Evolutionary conservation across 2,888 invertebrate species (phyloP).

Genomic region (Drosophila mimica): DNA sequence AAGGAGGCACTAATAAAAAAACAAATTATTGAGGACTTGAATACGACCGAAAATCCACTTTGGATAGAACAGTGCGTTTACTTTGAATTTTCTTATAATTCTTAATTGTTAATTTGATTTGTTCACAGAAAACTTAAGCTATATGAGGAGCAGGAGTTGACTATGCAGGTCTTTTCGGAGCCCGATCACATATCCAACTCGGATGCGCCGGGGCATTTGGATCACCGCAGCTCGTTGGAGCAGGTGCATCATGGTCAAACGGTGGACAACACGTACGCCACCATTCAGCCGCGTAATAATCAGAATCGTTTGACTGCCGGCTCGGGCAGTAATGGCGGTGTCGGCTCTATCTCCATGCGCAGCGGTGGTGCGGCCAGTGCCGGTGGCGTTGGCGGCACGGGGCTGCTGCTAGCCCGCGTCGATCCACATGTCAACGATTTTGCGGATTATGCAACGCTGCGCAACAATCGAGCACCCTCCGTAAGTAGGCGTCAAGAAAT

Average conservation of each 20-base stretch:
- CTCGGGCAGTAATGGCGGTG: constrained; percentile 52
- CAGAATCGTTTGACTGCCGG: constrained; percentile 67
- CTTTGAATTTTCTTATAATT: too few species aligned
- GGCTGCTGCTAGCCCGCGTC: constrained; percentile 63
- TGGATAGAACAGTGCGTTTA: constrained; percentile 94
- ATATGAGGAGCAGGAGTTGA: constrained; percentile 96
- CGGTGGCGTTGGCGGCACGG: constrained; percentile 64
- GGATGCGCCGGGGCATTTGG: constrained; percentile 83
- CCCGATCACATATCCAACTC: constrained; percentile 87
- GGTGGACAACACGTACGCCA: constrained; percentile 85
- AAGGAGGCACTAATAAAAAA: constrained; percentile 93
- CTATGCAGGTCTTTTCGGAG: constrained; percentile 96
- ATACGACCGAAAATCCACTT: constrained; percentile 95
- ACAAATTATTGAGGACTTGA: constrained; percentile 93
- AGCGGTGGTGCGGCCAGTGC: constrained; percentile 64
- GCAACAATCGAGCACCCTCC: constrained; percentile 84
- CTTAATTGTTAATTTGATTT: background rate
- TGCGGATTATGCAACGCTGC: constrained; percentile 85
- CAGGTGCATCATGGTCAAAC: constrained; percentile 83
- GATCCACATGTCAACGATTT: constrained; percentile 83
- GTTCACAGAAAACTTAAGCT: constrained; percentile 90
- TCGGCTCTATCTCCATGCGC: constrained; percentile 69
- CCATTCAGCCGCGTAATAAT: constrained; percentile 84
- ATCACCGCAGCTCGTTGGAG: constrained; percentile 83
- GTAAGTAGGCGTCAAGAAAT: constrained; percentile 58